Evolutionary conservation across 2,113 vertebrate species (phyloP).

Genomic region (Corydoras maculifer): DNA sequence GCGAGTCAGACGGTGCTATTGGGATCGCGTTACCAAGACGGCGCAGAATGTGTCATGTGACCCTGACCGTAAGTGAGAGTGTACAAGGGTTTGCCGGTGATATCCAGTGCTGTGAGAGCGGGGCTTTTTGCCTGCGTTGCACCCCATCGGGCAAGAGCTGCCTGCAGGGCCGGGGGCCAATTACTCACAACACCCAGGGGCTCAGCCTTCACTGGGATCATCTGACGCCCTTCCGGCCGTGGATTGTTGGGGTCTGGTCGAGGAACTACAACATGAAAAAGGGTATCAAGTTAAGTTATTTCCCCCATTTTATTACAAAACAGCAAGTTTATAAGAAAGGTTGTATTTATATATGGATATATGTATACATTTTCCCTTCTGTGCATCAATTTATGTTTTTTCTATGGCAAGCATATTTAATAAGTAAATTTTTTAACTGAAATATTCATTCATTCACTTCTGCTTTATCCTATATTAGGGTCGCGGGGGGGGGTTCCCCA

Average conservation of each 20-base stretch:
- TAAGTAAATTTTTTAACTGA: too few relatives aligned
- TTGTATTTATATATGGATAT: too few relatives aligned
- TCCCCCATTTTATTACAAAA: too few relatives aligned
- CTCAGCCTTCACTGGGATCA: conserved; percentile 93
- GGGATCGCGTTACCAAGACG: neutral
- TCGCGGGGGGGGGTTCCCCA: too few relatives aligned
- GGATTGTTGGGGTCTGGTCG: conserved; percentile 94
- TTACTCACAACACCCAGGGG: conserved; percentile 94
- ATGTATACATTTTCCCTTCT: too few relatives aligned
- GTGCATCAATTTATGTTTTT: too few relatives aligned
- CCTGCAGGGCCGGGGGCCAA: conserved; percentile 93
- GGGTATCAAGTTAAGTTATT: too few relatives aligned
- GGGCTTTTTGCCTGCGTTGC: conserved; percentile 91
- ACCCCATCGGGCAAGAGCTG: conserved; percentile 92
- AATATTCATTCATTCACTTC: too few relatives aligned
- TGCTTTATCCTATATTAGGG: too few relatives aligned
- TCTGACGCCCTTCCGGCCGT: conserved; percentile 90
- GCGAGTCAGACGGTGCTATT: neutral
- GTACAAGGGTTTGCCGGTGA: conserved; percentile 90
- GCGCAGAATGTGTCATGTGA: neutral
- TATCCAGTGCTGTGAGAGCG: conserved; percentile 85
- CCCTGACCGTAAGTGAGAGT: conserved; percentile 88
- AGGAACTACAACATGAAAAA: conserved; percentile 67
- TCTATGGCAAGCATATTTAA: too few relatives aligned
- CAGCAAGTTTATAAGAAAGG: too few relatives aligned